A percentile compares a stretch with the other conserved stretches of the same genome.
Evolutionary conservation across 2,888 invertebrate species (phyloP).

Genomic region (Acanthosepion esculentum): DNA sequence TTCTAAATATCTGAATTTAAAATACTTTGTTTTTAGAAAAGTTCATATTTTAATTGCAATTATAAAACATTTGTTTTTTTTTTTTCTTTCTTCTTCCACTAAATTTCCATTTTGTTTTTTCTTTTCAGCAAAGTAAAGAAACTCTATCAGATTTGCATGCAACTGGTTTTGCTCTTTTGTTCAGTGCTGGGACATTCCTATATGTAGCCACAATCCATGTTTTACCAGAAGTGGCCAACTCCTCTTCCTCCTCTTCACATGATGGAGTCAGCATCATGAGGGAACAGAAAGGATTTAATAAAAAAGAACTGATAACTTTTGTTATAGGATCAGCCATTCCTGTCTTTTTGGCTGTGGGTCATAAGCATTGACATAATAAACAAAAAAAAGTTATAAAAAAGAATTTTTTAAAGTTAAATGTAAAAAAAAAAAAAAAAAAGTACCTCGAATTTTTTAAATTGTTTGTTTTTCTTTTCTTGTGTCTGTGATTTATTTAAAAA

Average conservation of each 20-base stretch:
- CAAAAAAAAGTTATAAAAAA: neutral
- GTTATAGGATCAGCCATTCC: constrained; percentile 92
- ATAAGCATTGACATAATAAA: constrained; percentile 76
- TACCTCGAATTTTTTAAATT: neutral
- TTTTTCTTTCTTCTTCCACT: too few species aligned
- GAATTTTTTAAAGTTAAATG: neutral
- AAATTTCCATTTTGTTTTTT: constrained; percentile 51
- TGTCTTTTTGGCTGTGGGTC: constrained; percentile 90
- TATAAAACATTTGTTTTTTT: too few species aligned
- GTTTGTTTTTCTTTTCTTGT: neutral
- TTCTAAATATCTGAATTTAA: too few species aligned
- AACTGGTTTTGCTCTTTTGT: constrained; percentile 97
- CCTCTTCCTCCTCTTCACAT: constrained; percentile 62
- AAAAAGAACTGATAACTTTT: constrained; percentile 86
- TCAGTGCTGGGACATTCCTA: constrained; percentile 98
- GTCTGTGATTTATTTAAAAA: neutral
- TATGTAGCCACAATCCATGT: constrained; percentile 99
- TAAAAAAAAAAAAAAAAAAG: constrained; percentile 17
- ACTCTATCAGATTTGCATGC: constrained; percentile 90
- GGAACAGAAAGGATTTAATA: constrained; percentile 78
- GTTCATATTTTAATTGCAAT: too few species aligned
- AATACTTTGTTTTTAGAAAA: too few species aligned
- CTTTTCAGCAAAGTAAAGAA: constrained; percentile 89
- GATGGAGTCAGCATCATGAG: constrained; percentile 69
- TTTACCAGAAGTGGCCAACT: constrained; percentile 86